Conservation (phyloP, 2,888 invertebrate species). For the Alentia gelatinosa region DNA sequence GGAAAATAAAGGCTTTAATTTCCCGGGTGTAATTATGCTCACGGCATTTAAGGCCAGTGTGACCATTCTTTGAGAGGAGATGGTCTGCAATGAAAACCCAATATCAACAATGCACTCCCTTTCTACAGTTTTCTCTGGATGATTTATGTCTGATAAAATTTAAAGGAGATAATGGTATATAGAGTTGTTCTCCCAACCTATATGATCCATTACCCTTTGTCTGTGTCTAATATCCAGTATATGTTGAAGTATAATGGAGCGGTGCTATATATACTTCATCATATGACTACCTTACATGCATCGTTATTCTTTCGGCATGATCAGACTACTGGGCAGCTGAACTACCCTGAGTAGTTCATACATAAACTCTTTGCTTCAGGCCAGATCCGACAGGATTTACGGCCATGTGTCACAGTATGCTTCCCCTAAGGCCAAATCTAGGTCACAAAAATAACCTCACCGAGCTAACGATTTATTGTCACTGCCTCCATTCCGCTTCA, state of each 20-base stretch:
- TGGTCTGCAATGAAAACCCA: too few relatives aligned
- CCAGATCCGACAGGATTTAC: not conserved
- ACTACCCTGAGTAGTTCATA: too few relatives aligned
- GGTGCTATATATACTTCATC: too few relatives aligned
- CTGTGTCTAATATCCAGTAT: too few relatives aligned
- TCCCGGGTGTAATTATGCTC: slow-evolving; percentile 29
- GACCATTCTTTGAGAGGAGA: too few relatives aligned
- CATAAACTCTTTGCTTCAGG: not conserved
- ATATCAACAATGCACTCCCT: too few relatives aligned
- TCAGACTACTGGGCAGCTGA: not conserved
- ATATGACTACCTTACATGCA: not conserved
- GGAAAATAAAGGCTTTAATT: slow-evolving; percentile 31
- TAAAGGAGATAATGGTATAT: too few relatives aligned
- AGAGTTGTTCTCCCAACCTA: too few relatives aligned
- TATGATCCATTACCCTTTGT: too few relatives aligned
- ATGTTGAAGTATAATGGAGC: too few relatives aligned
- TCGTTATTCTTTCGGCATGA: not conserved
- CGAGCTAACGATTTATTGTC: slow-evolving; percentile 16
- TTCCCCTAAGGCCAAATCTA: slow-evolving; percentile 17
- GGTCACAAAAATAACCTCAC: not conserved
- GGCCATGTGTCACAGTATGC: not conserved
- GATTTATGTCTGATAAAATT: too few relatives aligned
- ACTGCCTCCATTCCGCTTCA: slow-evolving; percentile 7
- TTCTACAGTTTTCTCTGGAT: too few relatives aligned
- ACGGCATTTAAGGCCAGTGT: not conserved